A percentile compares a stretch with the other conserved stretches of the same genome.
Evolutionary conservation across 2,113 vertebrate species (phyloP).

Genomic region (Manacus vitellinus): DNA sequence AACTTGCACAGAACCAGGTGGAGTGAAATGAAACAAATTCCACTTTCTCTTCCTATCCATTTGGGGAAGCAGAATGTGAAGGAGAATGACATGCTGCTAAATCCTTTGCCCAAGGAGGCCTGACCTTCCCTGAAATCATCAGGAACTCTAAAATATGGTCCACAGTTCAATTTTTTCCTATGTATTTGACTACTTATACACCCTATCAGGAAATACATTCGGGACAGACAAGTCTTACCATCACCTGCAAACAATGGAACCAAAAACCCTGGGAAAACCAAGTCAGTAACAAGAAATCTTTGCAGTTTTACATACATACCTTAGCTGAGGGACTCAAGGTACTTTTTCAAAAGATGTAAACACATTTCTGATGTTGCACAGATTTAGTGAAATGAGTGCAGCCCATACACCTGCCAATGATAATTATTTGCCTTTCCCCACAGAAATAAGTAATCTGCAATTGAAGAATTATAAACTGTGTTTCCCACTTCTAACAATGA

Average conservation of each 20-base stretch:
- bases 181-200: not conserved
- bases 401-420: not conserved
- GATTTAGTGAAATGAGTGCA: not conserved
- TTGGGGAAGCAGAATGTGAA: slow-evolving; percentile 9
- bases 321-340: not conserved
- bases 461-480: not conserved
- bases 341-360: not conserved
- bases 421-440: not conserved
- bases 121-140: not conserved
- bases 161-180: not conserved
- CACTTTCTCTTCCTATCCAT: not conserved
- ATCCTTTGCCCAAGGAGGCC: not conserved
- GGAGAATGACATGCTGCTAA: not conserved
- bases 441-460: not conserved
- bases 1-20: not conserved
- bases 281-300: not conserved
- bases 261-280: not conserved
- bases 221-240: not conserved
- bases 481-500: not conserved
- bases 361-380: not conserved
- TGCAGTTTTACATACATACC: not conserved
- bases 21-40: not conserved
- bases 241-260: not conserved
- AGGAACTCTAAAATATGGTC: not conserved
- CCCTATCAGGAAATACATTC: not conserved